Evolutionary conservation across 1,140 invertebrate species (phyloP).

Genomic region (Drosophila sulfurigaster): DNA sequence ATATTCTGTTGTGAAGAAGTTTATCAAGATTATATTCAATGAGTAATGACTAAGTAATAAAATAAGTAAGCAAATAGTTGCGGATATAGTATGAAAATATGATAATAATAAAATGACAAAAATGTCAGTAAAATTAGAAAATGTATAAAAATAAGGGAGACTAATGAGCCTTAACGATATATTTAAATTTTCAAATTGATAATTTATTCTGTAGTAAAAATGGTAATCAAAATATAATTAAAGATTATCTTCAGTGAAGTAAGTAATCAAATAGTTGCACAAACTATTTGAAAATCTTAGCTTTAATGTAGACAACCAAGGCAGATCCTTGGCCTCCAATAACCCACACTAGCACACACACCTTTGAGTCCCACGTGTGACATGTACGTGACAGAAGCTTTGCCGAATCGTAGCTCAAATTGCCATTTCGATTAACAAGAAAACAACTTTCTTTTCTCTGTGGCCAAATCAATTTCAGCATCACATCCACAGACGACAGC

Average conservation of each 20-base stretch:
- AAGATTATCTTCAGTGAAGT: neutral
- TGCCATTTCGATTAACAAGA: constrained; percentile 79
- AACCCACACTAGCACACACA: neutral
- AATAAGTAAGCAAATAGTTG: no score
- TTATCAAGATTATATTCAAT: neutral
- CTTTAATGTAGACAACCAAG: constrained; percentile 1
- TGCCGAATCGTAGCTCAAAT: constrained; percentile 59
- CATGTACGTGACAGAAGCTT: constrained; percentile 25
- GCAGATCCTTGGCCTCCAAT: neutral
- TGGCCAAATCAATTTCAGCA: constrained; percentile 77
- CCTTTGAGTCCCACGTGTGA: constrained; percentile 10
- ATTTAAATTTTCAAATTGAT: no score
- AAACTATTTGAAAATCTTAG: neutral
- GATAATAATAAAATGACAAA: no score
- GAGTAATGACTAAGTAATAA: no score
- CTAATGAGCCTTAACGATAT: no score
- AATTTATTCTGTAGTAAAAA: no score
- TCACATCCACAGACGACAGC: constrained; percentile 67
- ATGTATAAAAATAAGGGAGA: neutral
- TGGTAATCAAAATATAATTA: neutral
- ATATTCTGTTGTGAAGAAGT: neutral
- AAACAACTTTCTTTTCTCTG: constrained; percentile 62
- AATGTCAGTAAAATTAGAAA: neutral
- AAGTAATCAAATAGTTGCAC: neutral
- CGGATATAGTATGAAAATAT: no score